phyloP scores from a whole-genome alignment of 2,797 vertebrate species.

The Helicolenus hilgendorfi region DNA sequence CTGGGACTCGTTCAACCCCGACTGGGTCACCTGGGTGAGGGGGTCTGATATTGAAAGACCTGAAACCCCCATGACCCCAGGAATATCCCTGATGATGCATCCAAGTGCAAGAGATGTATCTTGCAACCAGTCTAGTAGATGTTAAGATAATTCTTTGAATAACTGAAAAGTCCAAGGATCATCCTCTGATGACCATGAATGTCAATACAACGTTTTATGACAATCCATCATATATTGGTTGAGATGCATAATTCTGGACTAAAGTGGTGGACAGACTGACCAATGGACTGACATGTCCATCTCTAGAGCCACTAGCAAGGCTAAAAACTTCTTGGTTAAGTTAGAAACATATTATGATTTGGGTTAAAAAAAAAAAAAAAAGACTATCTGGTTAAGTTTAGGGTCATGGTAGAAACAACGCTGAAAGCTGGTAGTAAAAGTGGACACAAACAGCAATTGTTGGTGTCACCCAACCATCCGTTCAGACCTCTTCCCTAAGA shows the following conservation, averaged over 20 bases:
- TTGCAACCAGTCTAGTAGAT: not conserved
- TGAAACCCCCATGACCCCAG: too few species aligned
- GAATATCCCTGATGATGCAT: not conserved
- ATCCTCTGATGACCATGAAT: not conserved
- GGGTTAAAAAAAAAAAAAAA: not conserved
- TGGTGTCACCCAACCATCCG: constrained; percentile 48
- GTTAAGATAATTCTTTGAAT: not conserved
- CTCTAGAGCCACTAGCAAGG: not conserved
- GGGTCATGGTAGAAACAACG: constrained; percentile 11
- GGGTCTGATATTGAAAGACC: too few species aligned
- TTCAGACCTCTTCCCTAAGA: constrained; percentile 37
- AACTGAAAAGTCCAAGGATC: not conserved
- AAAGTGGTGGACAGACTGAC: not conserved
- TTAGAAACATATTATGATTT: constrained; percentile 14
- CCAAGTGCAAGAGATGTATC: not conserved
- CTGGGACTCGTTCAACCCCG: too few species aligned
- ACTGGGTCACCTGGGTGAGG: too few species aligned
- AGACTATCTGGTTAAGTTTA: not conserved
- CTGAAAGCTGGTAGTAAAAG: constrained; percentile 22
- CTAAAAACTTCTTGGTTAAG: not conserved
- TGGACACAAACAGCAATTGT: constrained; percentile 12
- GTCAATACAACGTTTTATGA: not conserved
- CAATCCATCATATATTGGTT: not conserved
- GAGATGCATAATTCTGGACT: not conserved
- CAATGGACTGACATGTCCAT: not conserved